phyloP scores from a whole-genome alignment of 2,888 invertebrate genomes.

The Nemotelus pantherinus region DNA sequence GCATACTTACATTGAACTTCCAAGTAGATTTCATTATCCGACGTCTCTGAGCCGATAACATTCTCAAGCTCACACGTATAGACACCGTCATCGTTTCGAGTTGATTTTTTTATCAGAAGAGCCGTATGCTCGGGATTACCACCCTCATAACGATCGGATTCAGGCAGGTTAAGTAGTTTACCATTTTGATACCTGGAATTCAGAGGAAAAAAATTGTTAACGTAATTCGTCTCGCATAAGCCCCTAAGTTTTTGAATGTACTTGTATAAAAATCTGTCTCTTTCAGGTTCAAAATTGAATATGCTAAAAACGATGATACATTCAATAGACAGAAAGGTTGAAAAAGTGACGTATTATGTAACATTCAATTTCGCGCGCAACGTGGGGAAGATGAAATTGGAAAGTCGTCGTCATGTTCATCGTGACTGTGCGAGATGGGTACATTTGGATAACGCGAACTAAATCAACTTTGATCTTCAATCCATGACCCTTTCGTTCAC shows the following conservation, averaged over 20 bases:
- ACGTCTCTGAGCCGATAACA: slow-evolving; percentile 78
- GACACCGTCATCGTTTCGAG: slow-evolving; percentile 82
- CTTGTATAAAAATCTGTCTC: too few species aligned
- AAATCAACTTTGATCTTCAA: too few species aligned
- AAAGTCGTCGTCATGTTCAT: too few species aligned
- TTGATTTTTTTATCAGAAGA: slow-evolving; percentile 79
- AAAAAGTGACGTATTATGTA: neutral
- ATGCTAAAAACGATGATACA: neutral
- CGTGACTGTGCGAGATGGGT: too few species aligned
- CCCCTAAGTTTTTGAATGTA: neutral
- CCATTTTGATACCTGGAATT: slow-evolving; percentile 75
- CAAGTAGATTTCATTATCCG: slow-evolving; percentile 78
- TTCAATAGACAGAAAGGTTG: too few species aligned
- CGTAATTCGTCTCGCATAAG: neutral
- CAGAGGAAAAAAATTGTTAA: slow-evolving; percentile 29
- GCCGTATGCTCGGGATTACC: slow-evolving; percentile 80
- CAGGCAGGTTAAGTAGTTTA: slow-evolving; percentile 68
- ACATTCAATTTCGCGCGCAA: neutral
- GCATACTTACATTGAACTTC: slow-evolving; percentile 82
- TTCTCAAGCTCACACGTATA: slow-evolving; percentile 87
- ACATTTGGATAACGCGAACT: too few species aligned
- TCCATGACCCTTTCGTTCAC: too few species aligned
- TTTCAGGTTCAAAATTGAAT: neutral
- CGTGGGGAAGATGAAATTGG: neutral
- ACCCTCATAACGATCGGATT: slow-evolving; percentile 75